phyloP scores from a whole-genome alignment of 2,797 vertebrate species.

The Acanthis flammea region DNA sequence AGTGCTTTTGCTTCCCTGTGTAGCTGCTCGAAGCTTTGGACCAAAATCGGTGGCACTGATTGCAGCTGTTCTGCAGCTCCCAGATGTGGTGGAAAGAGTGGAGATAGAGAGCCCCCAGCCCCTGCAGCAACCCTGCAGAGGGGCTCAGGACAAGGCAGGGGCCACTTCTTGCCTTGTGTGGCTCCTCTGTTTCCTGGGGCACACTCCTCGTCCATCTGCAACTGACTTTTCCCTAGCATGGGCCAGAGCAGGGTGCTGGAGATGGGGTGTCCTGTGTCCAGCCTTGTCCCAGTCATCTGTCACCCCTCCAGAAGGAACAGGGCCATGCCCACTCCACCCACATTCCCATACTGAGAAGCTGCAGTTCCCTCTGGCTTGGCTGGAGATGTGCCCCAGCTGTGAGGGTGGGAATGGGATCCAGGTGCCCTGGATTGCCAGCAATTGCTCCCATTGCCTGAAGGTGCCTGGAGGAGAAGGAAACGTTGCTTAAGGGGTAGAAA shows the following conservation, averaged over 20 bases:
- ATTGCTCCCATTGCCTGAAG: not conserved
- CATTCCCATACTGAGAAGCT: not conserved
- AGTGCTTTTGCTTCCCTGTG: not conserved
- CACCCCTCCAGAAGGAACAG: not conserved
- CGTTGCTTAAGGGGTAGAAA: not conserved
- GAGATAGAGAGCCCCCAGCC: not conserved
- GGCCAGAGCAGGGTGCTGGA: not conserved
- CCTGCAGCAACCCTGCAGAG: not conserved
- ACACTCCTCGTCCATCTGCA: not conserved
- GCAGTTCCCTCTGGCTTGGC: not conserved
- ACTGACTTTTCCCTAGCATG: not conserved
- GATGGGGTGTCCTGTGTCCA: not conserved
- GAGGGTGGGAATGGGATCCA: not conserved
- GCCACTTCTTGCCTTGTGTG: not conserved
- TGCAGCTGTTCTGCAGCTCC: not conserved
- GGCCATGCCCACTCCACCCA: too few relatives aligned
- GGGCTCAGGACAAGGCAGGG: not conserved
- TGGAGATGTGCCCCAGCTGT: not conserved
- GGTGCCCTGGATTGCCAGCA: not conserved
- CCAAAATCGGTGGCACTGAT: not conserved
- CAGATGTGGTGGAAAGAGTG: rapidly evolving
- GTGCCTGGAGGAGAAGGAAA: not conserved
- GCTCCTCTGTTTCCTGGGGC: not conserved
- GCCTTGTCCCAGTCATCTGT: not conserved
- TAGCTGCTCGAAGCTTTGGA: not conserved